Evolutionary conservation across 2,113 vertebrate species (phyloP).

Genomic region (Lates calcarifer): DNA sequence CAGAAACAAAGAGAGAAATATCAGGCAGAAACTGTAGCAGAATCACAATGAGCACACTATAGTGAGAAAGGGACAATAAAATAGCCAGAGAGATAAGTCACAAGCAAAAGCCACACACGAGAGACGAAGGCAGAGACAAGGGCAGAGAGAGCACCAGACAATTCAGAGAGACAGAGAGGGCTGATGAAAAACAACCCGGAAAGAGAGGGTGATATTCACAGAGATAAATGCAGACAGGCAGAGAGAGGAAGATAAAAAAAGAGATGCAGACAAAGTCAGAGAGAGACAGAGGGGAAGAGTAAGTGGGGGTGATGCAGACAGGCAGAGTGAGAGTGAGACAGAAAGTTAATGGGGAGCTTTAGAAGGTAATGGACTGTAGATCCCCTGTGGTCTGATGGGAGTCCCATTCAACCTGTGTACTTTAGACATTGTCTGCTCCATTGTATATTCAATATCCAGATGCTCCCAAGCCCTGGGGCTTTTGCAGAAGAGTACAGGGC

Average conservation of each 20-base stretch:
- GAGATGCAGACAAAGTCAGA: constrained; percentile 21
- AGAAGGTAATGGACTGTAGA: constrained; percentile 77
- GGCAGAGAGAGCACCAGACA: constrained; percentile 1
- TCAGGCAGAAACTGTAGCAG: not conserved
- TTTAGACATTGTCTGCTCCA: constrained; percentile 62
- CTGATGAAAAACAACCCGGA: constrained; percentile 14
- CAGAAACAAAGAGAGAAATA: not conserved
- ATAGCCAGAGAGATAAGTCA: not conserved
- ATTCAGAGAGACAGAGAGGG: constrained; percentile 8
- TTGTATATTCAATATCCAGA: constrained; percentile 69
- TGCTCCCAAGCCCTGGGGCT: constrained; percentile 48
- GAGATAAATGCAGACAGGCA: constrained; percentile 37
- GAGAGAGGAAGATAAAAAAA: constrained; percentile 6
- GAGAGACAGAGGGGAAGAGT: constrained; percentile 1
- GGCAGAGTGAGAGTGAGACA: constrained; percentile 51
- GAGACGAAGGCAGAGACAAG: constrained; percentile 16
- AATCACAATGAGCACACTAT: not conserved
- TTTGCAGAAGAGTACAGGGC: constrained; percentile 37
- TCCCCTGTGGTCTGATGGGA: constrained; percentile 68
- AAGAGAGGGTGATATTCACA: constrained; percentile 13
- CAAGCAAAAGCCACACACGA: constrained; percentile 13
- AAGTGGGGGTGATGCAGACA: constrained; percentile 30
- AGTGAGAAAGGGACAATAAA: not conserved
- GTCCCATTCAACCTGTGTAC: constrained; percentile 66
- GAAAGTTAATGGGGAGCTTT: constrained; percentile 72